phyloP scores from a whole-genome alignment of 2,888 invertebrate genomes.

The Bellardia bayeri region DNA sequence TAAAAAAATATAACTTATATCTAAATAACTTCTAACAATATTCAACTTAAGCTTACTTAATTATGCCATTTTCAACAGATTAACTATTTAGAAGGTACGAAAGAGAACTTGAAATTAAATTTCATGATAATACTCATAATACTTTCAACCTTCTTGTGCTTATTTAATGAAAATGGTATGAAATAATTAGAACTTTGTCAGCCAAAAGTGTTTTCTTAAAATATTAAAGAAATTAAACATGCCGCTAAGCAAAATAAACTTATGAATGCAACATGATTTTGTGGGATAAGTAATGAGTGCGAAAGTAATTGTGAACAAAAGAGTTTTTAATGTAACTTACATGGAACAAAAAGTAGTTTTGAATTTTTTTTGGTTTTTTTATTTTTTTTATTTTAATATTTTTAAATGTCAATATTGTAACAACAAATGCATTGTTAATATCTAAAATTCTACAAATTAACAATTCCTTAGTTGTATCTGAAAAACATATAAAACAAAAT shows the following conservation, averaged over 20 bases:
- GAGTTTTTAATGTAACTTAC: too few species aligned
- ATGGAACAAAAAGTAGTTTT: too few species aligned
- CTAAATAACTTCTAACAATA: background rate
- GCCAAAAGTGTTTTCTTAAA: background rate
- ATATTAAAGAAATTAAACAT: background rate
- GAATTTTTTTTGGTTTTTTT: too few species aligned
- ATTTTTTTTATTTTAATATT: too few species aligned
- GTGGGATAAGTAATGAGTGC: background rate
- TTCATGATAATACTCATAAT: background rate
- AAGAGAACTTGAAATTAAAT: background rate
- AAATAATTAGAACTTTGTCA: constrained; percentile 9
- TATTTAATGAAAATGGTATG: background rate
- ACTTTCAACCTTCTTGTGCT: background rate
- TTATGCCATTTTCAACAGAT: background rate
- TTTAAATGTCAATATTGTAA: too few species aligned
- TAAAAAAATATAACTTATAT: background rate
- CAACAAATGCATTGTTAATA: too few species aligned
- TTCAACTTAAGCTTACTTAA: background rate
- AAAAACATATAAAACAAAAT: too few species aligned
- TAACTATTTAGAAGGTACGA: background rate
- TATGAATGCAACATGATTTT: background rate
- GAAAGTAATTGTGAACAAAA: too few species aligned
- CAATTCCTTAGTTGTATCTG: too few species aligned
- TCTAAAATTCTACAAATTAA: too few species aligned
- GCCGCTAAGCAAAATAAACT: background rate